These are phyloP conservation scores for Eufriesea mexicana DNA, from an alignment of 1,140 invertebrate species.

Conservation along the genomic window DNA sequence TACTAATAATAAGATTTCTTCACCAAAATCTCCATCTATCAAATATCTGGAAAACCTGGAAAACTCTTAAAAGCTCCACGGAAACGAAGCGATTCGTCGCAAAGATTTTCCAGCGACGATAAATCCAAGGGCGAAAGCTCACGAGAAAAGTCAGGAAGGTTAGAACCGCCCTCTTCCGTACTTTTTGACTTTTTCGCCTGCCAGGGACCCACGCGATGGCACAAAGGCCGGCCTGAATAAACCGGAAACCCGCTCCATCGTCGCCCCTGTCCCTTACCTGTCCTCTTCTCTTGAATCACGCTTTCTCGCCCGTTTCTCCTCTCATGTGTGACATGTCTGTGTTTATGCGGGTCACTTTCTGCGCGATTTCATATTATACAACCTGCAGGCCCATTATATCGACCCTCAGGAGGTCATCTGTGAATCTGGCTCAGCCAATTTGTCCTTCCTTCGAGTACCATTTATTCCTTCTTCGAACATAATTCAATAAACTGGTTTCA, in stretches of 20 bases:
- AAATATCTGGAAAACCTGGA: no score
- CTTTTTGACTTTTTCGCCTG: slow-evolving; percentile 73
- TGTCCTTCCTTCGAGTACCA: neutral
- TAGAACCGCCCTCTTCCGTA: slow-evolving; percentile 71
- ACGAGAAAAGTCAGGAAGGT: slow-evolving; percentile 65
- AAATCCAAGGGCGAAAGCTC: slow-evolving; percentile 64
- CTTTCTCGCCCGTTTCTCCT: slow-evolving; percentile 2
- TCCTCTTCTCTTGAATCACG: slow-evolving; percentile 47
- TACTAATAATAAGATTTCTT: no score
- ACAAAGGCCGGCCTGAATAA: slow-evolving; percentile 68
- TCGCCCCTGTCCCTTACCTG: slow-evolving; percentile 69
- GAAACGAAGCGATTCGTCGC: neutral
- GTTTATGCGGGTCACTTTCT: slow-evolving; percentile 38
- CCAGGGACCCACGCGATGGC: slow-evolving; percentile 42
- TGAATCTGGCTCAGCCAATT: neutral
- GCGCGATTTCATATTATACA: slow-evolving; percentile 56
- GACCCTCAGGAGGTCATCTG: neutral
- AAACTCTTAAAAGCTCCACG: neutral
- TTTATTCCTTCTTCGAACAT: no score
- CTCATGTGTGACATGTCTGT: slow-evolving; percentile 24
- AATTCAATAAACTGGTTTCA: neutral
- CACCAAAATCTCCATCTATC: no score
- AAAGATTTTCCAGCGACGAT: slow-evolving; percentile 62
- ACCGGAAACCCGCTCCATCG: slow-evolving; percentile 77
- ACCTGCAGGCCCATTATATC: slow-evolving; percentile 44